Conservation (phyloP, 1,140 invertebrate species). For the Heliconius congener region DNA sequence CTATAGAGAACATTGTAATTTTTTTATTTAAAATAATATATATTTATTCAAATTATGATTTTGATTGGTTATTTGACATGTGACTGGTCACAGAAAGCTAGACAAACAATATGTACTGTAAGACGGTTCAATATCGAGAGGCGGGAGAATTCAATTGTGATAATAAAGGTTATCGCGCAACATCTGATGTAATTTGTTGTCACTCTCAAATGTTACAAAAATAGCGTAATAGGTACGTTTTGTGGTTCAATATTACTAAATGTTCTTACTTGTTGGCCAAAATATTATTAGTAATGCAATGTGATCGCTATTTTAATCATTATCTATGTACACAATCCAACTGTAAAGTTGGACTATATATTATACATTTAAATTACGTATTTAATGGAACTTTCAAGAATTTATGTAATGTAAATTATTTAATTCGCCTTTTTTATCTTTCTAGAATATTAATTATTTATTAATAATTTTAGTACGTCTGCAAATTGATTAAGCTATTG, state of each 20-base stretch:
- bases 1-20: constrained; percentile 64
- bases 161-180: constrained; percentile 71
- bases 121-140: constrained; percentile 39
- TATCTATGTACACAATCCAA: not conserved
- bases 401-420: not conserved
- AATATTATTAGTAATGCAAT: not conserved
- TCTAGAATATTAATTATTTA: not conserved
- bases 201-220: constrained; percentile 37
- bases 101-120: constrained; percentile 47
- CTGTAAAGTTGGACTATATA: not conserved
- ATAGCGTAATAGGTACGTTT: constrained; percentile 1
- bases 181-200: constrained; percentile 59
- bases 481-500: no score
- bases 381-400: not conserved
- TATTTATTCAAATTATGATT: not conserved
- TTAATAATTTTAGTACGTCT: not conserved
- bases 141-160: constrained; percentile 70
- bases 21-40: not conserved
- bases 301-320: not conserved
- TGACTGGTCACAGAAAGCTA: constrained; percentile 30
- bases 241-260: constrained; percentile 5
- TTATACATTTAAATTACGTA: no score
- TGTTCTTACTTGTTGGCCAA: not conserved
- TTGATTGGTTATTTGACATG: constrained; percentile 44
- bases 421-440: no score